Percentiles rank a stretch among this genome's conserved stretches.
Evolutionary conservation across 2,113 vertebrate genomes (phyloP).

Genomic region (Rhagologus leucostigma): DNA sequence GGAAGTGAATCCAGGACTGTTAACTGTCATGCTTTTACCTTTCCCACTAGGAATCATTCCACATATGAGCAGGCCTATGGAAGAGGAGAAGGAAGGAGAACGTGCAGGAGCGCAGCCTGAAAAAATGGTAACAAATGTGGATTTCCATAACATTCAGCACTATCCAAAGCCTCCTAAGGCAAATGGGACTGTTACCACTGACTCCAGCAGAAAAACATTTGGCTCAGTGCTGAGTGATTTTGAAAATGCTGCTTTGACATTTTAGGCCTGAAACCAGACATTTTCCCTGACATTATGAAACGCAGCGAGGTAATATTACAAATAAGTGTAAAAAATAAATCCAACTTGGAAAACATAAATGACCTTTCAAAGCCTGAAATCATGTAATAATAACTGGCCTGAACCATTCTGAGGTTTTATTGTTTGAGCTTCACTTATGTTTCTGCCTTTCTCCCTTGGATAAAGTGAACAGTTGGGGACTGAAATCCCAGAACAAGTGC

Average conservation of each 20-base stretch:
- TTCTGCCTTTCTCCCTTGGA: neutral
- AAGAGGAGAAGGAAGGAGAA: neutral
- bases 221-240: neutral
- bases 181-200: neutral
- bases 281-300: slow-evolving; percentile 67
- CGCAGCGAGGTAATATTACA: slow-evolving; percentile 48
- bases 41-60: neutral
- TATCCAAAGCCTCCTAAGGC: neutral
- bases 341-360: slow-evolving; percentile 60
- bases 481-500: slow-evolving; percentile 47
- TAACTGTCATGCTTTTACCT: neutral
- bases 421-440: neutral
- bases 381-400: slow-evolving; percentile 48
- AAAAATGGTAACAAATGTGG: neutral
- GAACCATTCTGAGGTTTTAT: slow-evolving; percentile 42
- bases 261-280: slow-evolving; percentile 59
- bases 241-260: slow-evolving; percentile 64
- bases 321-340: slow-evolving; percentile 61
- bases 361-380: slow-evolving; percentile 64
- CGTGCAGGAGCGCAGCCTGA: neutral
- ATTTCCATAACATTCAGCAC: neutral
- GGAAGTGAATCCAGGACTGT: neutral
- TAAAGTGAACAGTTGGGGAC: neutral
- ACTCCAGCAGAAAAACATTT: slow-evolving; percentile 12
- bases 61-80: neutral